phyloP scores from a whole-genome alignment of 1,140 invertebrate species.

The Orius insidiosus region DNA sequence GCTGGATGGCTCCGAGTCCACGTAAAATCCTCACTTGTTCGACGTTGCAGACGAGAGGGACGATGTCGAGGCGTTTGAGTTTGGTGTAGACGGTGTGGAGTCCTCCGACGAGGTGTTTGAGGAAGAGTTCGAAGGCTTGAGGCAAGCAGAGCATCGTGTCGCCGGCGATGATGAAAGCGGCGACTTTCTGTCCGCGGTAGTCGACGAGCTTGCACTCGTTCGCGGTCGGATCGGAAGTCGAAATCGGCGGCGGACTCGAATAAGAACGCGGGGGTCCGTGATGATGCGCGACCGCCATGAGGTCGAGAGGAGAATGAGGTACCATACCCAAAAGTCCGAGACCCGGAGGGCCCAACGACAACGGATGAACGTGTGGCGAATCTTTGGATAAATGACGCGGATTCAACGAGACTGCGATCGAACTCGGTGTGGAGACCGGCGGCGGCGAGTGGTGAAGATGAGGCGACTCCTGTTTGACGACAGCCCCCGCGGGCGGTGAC shows the following conservation, averaged over 20 bases:
- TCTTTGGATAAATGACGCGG: conserved; percentile 25
- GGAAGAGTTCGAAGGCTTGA: conserved; percentile 95
- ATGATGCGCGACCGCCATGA: conserved; percentile 41
- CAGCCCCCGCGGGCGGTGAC: conserved; percentile 22
- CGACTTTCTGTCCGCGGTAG: conserved; percentile 90
- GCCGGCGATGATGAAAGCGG: conserved; percentile 90
- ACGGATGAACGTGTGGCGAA: conserved; percentile 6
- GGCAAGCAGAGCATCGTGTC: conserved; percentile 95
- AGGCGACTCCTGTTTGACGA: conserved; percentile 31
- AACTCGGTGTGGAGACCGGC: conserved; percentile 27
- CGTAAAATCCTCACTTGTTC: conserved; percentile 96
- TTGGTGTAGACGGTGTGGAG: conserved; percentile 98
- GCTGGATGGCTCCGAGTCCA: conserved; percentile 94
- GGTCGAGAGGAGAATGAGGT: conserved; percentile 36
- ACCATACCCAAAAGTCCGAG: conserved; percentile 44
- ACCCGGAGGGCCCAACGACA: conserved; percentile 55
- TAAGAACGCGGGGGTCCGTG: conserved; percentile 62
- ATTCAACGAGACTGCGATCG: conserved; percentile 25
- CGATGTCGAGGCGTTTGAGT: conserved; percentile 93
- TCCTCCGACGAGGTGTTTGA: conserved; percentile 95
- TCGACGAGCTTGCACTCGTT: conserved; percentile 95
- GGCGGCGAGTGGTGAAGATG: conserved; percentile 27
- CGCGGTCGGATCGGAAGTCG: conserved; percentile 76
- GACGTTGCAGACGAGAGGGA: conserved; percentile 96
- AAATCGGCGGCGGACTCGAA: conserved; percentile 76